Evolutionary conservation across 2,888 invertebrate genomes (phyloP), one percentile per base, ranked within the genome.

Genomic region (Drosophila borborema): DNA sequence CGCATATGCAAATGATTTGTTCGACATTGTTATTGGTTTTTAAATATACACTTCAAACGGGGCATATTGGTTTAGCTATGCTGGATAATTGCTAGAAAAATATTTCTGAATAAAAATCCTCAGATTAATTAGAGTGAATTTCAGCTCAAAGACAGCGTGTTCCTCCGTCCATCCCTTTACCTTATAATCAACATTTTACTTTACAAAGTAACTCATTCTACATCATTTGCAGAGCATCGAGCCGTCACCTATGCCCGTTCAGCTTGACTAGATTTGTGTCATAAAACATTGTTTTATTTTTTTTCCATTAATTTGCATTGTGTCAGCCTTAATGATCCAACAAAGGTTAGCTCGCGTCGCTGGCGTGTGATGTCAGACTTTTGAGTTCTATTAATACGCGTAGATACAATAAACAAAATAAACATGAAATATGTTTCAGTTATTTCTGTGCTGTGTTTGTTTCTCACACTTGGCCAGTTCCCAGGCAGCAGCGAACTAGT

Each of bases 361-460:
- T 64, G 20, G 64, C 66, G 63, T 86, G 78, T 86, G 85, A 86
- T 89, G 85, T 86, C 85, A 86, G 87, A 84, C 77, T 62, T 80
- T 74, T 65, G 72, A 72, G 77, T 81, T 86, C 84, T 86, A 85
- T 83, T 86, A 85, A 89, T 85, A 81, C 43, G 51, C 43, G 10
- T 9, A 28, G 28, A 28, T 28, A 36, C 23, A 69, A 68, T 40
- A 49, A 64, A 51, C 53, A 61, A 79, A 73, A 69, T 63, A 56
- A 55, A 66, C 77, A 72, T 64, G 34, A 61, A 62, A 77, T 76
- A 75, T 83, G 59, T 51, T 75, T 70, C 67, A 63, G 54, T 51
- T 60, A 36, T 46, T 51, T 72, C 63, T 53, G 59, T 12, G 55
- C 28, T 68, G 71, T 70, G 60, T 20, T 60, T 49, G 23, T 56